Evolutionary conservation across 2,797 vertebrate species (phyloP).

Genomic region (Argyrosomus regius): DNA sequence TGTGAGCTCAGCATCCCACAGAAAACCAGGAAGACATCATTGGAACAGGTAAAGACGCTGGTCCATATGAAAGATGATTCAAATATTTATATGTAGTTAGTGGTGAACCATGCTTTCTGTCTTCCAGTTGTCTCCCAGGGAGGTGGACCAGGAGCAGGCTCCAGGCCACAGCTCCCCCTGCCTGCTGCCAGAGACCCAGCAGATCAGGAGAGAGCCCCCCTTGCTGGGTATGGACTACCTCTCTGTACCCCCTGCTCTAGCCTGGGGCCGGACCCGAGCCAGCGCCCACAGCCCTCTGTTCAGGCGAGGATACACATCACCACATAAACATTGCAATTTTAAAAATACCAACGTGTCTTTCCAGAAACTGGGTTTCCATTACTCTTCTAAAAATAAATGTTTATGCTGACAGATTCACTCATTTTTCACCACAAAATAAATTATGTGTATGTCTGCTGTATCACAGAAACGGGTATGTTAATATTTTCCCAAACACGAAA

Average conservation of each 20-base stretch:
- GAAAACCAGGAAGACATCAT: constrained; percentile 92
- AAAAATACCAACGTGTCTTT: neutral
- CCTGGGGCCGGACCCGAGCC: constrained; percentile 91
- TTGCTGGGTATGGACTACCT: constrained; percentile 92
- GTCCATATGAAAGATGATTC: neutral
- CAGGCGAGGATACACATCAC: constrained; percentile 82
- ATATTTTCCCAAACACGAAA: neutral
- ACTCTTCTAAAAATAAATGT: neutral
- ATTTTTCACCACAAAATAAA: neutral
- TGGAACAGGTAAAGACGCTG: constrained; percentile 86
- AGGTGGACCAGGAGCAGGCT: constrained; percentile 84
- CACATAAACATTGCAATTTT: neutral
- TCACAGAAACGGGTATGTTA: neutral
- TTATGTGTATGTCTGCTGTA: neutral
- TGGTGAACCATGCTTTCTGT: neutral
- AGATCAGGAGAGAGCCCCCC: constrained; percentile 80
- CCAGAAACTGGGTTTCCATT: neutral
- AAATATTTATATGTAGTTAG: neutral
- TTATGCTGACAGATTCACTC: neutral
- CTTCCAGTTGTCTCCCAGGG: constrained; percentile 82
- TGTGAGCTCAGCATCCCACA: constrained; percentile 92
- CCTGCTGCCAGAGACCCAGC: constrained; percentile 74
- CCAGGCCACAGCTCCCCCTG: constrained; percentile 77
- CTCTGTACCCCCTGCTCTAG: constrained; percentile 91
- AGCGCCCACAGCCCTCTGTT: constrained; percentile 93